phyloP scores from a whole-genome alignment of 2,888 invertebrate species.

The Lingula anatina region DNA sequence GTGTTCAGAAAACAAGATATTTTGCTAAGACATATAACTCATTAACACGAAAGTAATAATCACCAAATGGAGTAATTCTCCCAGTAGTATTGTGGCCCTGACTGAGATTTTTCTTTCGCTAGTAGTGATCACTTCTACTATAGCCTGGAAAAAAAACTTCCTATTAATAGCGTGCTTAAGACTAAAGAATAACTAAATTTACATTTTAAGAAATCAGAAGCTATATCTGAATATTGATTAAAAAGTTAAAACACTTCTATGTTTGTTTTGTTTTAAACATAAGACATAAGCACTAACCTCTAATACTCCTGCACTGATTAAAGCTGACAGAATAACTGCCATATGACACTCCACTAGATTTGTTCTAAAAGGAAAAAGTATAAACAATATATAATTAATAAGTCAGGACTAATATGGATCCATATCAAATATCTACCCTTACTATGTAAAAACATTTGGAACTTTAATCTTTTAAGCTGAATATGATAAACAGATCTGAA shows the following conservation, averaged over 20 bases:
- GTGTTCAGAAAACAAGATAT: too few species aligned
- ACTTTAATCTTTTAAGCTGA: not conserved
- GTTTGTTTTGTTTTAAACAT: too few species aligned
- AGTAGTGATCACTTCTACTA: slow-evolving; percentile 81
- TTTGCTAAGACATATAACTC: too few species aligned
- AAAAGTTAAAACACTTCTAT: too few species aligned
- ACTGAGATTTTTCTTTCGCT: slow-evolving; percentile 87
- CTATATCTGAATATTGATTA: too few species aligned
- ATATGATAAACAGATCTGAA: not conserved
- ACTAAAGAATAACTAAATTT: too few species aligned
- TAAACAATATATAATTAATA: not conserved
- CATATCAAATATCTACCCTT: not conserved
- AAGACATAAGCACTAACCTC: slow-evolving; percentile 54
- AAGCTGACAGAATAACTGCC: slow-evolving; percentile 80
- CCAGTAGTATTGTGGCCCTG: slow-evolving; percentile 82
- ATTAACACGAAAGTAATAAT: too few species aligned
- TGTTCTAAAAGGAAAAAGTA: slow-evolving; percentile 57
- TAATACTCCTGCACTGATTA: slow-evolving; percentile 78
- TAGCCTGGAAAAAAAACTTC: slow-evolving; percentile 56
- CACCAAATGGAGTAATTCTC: slow-evolving; percentile 78
- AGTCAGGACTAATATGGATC: not conserved
- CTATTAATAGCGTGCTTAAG: not conserved
- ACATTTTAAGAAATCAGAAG: too few species aligned
- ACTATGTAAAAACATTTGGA: not conserved
- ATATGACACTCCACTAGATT: slow-evolving; percentile 89